phyloP scores from a whole-genome alignment of 2,888 invertebrate genomes.

The Odontomyia ornata region DNA sequence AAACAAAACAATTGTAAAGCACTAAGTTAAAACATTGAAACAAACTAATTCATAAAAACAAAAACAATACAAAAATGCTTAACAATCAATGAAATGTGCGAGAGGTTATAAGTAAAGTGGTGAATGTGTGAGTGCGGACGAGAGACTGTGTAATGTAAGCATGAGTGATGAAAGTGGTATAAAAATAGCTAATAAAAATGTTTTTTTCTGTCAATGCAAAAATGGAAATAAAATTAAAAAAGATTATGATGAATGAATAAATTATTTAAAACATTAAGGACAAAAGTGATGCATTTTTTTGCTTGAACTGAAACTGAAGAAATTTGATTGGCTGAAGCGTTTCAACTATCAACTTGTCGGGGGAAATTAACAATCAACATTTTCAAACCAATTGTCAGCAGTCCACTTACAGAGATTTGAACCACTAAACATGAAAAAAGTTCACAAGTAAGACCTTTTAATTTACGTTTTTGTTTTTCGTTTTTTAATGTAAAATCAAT shows the following conservation, averaged over 20 bases:
- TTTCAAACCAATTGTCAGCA: too few species aligned
- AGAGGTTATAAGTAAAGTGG: conserved; percentile 34
- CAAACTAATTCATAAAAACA: conserved; percentile 13
- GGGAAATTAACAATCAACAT: too few species aligned
- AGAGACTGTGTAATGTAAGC: not conserved
- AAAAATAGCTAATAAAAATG: conserved; percentile 38
- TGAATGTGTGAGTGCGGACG: not conserved
- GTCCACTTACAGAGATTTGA: too few species aligned
- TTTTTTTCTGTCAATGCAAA: conserved; percentile 32
- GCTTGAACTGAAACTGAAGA: too few species aligned
- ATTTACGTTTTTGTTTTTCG: not conserved
- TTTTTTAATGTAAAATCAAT: too few species aligned
- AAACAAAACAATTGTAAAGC: conserved; percentile 30
- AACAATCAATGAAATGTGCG: conserved; percentile 37
- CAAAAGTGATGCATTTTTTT: conserved; percentile 1
- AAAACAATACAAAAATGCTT: conserved; percentile 39
- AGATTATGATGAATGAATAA: conserved; percentile 36
- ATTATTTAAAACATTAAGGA: conserved; percentile 42
- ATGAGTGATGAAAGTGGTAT: conserved; percentile 33
- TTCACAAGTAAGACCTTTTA: not conserved
- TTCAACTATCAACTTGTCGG: too few species aligned
- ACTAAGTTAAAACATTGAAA: conserved; percentile 31
- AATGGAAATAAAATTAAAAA: conserved; percentile 30
- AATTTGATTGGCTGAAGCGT: too few species aligned
- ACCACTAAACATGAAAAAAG: too few species aligned